Conservation (phyloP, 2,888 invertebrate species). For the Scrobipalpa atriplicella region DNA sequence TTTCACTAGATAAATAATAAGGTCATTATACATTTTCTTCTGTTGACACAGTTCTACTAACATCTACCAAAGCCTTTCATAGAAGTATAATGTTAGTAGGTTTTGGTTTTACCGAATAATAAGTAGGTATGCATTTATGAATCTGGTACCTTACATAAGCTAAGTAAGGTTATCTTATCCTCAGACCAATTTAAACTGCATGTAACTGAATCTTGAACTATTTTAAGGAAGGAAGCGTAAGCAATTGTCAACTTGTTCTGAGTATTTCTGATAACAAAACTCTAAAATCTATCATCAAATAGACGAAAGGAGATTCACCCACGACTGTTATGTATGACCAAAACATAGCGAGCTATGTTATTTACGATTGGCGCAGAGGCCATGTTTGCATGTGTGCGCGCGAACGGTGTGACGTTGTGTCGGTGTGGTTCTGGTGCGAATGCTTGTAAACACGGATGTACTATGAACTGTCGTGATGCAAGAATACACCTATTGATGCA, state of each 20-base stretch:
- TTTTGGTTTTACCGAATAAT: not conserved
- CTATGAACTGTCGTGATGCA: constrained; percentile 36
- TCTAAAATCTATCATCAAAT: constrained; percentile 32
- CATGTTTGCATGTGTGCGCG: constrained; percentile 62
- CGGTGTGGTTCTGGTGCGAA: constrained; percentile 57
- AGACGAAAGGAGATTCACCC: constrained; percentile 43
- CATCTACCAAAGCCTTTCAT: too few relatives aligned
- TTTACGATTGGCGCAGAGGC: constrained; percentile 72
- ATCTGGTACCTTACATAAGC: constrained; percentile 10
- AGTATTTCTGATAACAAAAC: not conserved
- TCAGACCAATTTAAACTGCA: not conserved
- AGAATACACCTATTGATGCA: constrained; percentile 29
- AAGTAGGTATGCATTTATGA: not conserved
- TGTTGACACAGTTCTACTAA: too few relatives aligned
- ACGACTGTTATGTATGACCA: constrained; percentile 47
- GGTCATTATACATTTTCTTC: too few relatives aligned
- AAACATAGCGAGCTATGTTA: constrained; percentile 54
- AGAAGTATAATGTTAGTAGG: too few relatives aligned
- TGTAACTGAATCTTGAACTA: not conserved
- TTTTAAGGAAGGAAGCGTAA: not conserved
- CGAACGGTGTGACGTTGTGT: constrained; percentile 64
- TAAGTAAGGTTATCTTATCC: constrained; percentile 8
- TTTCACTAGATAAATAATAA: too few relatives aligned
- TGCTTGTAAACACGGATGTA: constrained; percentile 69
- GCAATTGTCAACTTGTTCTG: not conserved